Conservation (phyloP, 2,797 vertebrate genomes). For the Sciurus carolinensis region DNA sequence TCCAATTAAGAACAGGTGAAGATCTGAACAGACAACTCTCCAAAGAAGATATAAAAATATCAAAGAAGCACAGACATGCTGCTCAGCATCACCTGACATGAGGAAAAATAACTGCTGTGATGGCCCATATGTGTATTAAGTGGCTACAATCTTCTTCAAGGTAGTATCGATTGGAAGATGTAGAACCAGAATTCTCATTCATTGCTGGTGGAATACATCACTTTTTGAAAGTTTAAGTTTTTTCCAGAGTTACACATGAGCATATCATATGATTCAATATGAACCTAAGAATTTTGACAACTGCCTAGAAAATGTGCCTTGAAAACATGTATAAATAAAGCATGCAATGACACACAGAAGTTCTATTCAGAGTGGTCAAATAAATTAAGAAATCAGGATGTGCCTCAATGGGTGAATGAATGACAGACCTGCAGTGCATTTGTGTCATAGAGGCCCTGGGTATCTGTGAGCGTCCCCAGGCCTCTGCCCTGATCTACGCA, state of each 20-base stretch:
- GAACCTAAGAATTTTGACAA: neutral
- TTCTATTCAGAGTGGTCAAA: neutral
- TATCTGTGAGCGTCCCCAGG: too few relatives aligned
- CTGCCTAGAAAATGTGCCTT: too few relatives aligned
- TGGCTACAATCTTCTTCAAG: neutral
- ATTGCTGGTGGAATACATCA: neutral
- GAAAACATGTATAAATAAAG: neutral
- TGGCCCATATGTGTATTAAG: neutral
- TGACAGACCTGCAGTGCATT: neutral
- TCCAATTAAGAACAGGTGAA: neutral
- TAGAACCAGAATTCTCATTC: too few relatives aligned
- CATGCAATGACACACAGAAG: neutral
- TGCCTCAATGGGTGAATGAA: neutral
- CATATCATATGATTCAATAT: neutral
- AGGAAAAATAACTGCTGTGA: neutral
- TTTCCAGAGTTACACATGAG: neutral
- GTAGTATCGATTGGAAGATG: neutral
- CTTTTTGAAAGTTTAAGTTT: neutral
- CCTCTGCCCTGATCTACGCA: neutral
- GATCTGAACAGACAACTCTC: neutral
- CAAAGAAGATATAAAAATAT: too few relatives aligned
- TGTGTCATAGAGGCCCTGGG: too few relatives aligned
- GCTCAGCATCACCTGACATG: too few relatives aligned
- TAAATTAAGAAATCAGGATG: neutral
- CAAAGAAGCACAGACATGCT: too few relatives aligned